Percentiles rank a stretch among this genome's conserved stretches.
Conservation (phyloP, 30 jellyfish, hydroid and myxozoan species). For the Nemopilema nomurai region DNA sequence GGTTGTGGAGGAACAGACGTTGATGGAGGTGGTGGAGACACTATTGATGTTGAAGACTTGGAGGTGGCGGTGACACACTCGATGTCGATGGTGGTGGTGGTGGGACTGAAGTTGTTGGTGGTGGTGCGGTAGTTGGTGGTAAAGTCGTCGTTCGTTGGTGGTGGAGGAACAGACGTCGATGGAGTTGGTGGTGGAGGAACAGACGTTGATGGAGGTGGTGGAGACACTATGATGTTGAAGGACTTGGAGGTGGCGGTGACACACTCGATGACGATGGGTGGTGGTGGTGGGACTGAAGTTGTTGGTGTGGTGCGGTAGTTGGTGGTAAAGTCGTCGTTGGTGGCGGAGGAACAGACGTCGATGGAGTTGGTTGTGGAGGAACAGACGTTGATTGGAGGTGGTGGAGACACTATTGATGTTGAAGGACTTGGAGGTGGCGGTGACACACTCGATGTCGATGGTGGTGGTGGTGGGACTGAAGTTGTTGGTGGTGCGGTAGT, state of each 20-base stretch:
- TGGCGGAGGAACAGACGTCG: neutral
- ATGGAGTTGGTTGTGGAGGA: neutral
- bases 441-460: neutral
- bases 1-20: neutral
- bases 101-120: conserved; percentile 11
- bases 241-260: conserved; percentile 4
- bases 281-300: neutral
- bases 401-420: neutral
- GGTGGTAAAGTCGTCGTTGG: neutral
- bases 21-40: conserved; percentile 1
- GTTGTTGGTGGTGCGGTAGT: conserved; percentile 7
- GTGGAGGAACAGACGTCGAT: conserved; percentile 26
- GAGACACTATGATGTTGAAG: neutral
- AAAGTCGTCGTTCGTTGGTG: conserved; percentile 12
- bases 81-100: conserved; percentile 7
- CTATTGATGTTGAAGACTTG: neutral
- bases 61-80: neutral
- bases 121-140: conserved; percentile 17
- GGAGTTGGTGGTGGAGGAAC: conserved; percentile 6
- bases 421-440: neutral
- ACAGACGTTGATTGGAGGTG: neutral
- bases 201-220: conserved; percentile 20
- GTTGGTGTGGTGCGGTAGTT: neutral
- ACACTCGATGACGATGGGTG: neutral
- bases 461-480: conserved; percentile 1